A percentile compares a stretch with the other conserved stretches of the same genome.
Conservation (phyloP, 2,888 invertebrate genomes). For the Caenorhabditis sp. region DNA sequence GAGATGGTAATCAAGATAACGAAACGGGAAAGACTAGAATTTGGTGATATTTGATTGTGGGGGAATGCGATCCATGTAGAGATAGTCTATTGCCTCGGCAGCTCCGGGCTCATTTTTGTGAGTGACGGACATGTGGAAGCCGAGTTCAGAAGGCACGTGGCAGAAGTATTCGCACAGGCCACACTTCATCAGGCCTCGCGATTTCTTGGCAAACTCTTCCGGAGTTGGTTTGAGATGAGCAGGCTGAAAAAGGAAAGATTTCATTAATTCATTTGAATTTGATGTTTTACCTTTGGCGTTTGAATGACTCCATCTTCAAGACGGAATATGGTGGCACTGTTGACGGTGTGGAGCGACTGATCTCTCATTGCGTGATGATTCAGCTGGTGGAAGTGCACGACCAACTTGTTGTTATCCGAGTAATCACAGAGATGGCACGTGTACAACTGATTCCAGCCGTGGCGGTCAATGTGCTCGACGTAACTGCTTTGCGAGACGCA, state of each 20-base stretch:
- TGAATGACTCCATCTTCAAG: constrained; percentile 20
- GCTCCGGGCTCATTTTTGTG: constrained; percentile 23
- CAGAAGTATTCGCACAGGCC: constrained; percentile 32
- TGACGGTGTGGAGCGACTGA: constrained; percentile 28
- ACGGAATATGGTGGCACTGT: constrained; percentile 3
- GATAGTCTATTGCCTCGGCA: constrained; percentile 15
- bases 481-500: constrained; percentile 60
- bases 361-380: constrained; percentile 65
- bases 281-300: constrained; percentile 25
- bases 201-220: constrained; percentile 4
- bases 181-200: constrained; percentile 22
- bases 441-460: constrained; percentile 54
- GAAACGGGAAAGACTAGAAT: not conserved
- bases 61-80: constrained; percentile 21
- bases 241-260: constrained; percentile 10
- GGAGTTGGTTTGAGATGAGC: constrained; percentile 6
- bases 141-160: constrained; percentile 30
- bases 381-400: constrained; percentile 67
- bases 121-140: constrained; percentile 35
- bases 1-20: too few relatives aligned
- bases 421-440: constrained; percentile 67
- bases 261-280: not conserved
- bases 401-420: constrained; percentile 60
- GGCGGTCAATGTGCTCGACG: constrained; percentile 66
- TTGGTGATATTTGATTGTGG: not conserved